phyloP scores from a whole-genome alignment of 2,113 vertebrate genomes.

The Dipodomys ordii region DNA sequence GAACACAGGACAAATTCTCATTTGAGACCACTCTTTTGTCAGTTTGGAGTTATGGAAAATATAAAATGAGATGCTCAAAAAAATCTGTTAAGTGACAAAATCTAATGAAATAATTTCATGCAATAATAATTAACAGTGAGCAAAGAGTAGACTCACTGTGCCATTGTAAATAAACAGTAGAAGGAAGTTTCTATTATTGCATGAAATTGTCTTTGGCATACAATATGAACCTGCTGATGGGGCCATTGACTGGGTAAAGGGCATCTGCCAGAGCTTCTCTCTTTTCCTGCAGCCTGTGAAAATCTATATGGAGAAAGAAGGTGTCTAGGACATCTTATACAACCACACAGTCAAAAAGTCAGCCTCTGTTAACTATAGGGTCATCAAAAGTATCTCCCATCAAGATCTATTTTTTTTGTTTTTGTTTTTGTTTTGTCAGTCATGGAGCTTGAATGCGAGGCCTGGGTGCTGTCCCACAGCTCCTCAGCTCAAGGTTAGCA shows the following conservation, averaged over 20 bases:
- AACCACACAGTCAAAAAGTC: neutral
- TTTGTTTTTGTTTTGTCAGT: too few relatives aligned
- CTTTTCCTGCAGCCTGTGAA: neutral
- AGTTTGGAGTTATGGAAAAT: neutral
- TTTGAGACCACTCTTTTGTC: neutral
- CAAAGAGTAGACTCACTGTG: neutral
- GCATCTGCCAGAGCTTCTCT: neutral
- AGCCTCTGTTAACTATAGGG: neutral
- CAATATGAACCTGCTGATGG: neutral
- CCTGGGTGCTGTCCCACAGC: too few relatives aligned
- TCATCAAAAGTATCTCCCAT: neutral
- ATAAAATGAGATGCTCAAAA: conserved; percentile 3
- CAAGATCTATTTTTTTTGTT: too few relatives aligned
- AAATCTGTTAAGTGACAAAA: neutral
- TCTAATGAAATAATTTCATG: conserved; percentile 20
- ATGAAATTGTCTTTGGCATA: neutral
- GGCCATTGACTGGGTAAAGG: neutral
- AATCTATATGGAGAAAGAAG: neutral
- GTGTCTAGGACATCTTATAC: neutral
- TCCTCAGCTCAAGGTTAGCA: too few relatives aligned
- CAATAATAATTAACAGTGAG: conserved; percentile 24
- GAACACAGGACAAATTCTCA: neutral
- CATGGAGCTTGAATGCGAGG: too few relatives aligned
- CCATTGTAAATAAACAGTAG: neutral
- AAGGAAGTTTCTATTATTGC: neutral